These are phyloP conservation scores for Chrysemys picta DNA, from an alignment of 2,113 vertebrate genomes.

Conservation along the genomic window DNA sequence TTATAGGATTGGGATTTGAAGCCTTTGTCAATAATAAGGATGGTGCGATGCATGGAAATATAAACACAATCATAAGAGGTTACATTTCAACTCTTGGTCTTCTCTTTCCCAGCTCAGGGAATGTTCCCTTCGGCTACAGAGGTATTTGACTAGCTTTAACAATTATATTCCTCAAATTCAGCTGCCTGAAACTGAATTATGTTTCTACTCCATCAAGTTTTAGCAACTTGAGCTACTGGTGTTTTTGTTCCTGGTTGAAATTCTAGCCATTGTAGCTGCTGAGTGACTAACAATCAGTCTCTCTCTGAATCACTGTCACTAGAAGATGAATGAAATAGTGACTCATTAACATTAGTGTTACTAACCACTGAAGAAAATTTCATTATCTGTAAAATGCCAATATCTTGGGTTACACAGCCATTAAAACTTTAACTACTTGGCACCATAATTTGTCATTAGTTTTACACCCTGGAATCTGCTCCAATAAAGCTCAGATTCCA, in stretches of 20 bases:
- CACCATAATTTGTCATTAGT: background rate
- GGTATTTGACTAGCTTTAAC: background rate
- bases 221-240: background rate
- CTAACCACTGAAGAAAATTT: constrained; percentile 30
- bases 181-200: background rate
- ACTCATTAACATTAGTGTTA: constrained; percentile 24
- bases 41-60: background rate
- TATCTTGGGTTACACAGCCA: constrained; percentile 9
- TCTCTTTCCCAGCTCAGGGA: background rate
- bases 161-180: background rate
- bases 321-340: constrained; percentile 32
- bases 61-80: background rate
- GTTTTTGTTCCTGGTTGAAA: background rate
- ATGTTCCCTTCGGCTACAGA: background rate
- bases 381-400: background rate
- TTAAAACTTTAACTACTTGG: background rate
- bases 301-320: constrained; percentile 66
- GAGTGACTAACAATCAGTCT: constrained; percentile 26
- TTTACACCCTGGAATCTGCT: rapidly evolving
- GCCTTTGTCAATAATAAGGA: background rate
- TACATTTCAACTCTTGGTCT: background rate
- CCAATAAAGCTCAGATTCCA: background rate
- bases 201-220: background rate
- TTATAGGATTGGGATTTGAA: background rate
- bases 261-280: background rate